Evolutionary conservation across 2,888 invertebrate species (phyloP), one percentile per base, ranked within the genome.

Genomic region (Plebejus melissa): DNA sequence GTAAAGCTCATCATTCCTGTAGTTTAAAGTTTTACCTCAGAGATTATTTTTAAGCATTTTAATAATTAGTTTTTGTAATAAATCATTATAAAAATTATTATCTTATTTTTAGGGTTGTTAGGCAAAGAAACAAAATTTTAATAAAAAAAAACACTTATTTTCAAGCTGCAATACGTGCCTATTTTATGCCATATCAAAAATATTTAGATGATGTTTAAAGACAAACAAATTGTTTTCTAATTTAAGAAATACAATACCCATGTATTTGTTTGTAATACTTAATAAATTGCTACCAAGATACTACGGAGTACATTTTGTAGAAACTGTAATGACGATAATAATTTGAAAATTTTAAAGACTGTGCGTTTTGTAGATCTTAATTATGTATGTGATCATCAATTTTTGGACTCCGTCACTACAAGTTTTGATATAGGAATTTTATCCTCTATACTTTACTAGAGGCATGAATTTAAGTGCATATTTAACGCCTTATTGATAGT

Each of bases 371-470:
- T 72, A 72, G 50, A 54, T n/a, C 54, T 71, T 46, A 46, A 46
- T 46, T 46, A 71, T 50, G 71, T 50, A n/a, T 71, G 72, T 54
- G 72, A 54, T 72, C 16, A 50, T 28, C 13, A 72, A 72, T 54
- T 54, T 71, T 22, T 72, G 28, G 11, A 71, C 46, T 71, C 50
- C 50, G 50, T 72, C 72, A 72, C 28, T 16, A 72, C 54, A 32
- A 50, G 72, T 72, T 72, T 50, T 72, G 72, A 72, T 72, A 72
- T 72, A 54, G 72, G 50, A 46, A 50, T 50, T 72, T 72, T 72
- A 50, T 54, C 72, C 72, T 72, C 72, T 72, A 72, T 32, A 72
- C 50, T 50, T 72, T 46, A 54, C 6, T 54, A 72, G 72, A 50
- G 54, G 72, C 5, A 50, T 72, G 54, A 72, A 54, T 54, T 72